Conservation (phyloP, 1,140 invertebrate genomes). For the Galleria mellonella region DNA sequence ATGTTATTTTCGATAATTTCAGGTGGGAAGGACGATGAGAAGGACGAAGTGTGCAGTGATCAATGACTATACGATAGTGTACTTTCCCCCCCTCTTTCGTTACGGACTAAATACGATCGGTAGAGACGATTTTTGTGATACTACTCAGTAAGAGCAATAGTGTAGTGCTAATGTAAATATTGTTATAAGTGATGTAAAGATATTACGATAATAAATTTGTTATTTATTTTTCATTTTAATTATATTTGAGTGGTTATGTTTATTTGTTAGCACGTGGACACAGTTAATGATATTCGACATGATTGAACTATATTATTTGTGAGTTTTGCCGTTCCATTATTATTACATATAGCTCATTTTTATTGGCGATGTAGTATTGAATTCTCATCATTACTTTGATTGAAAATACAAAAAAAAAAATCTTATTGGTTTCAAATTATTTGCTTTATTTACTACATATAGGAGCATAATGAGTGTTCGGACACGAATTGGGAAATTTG, state of each 20-base stretch:
- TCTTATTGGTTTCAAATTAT: too few species aligned
- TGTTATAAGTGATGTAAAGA: conserved; percentile 56
- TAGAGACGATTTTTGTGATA: conserved; percentile 68
- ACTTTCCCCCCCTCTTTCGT: conserved; percentile 28
- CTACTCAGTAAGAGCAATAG: conserved; percentile 56
- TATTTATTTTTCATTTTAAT: conserved; percentile 42
- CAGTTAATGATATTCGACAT: too few species aligned
- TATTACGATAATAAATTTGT: conserved; percentile 35
- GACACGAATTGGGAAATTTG: too few species aligned
- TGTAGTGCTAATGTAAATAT: conserved; percentile 58
- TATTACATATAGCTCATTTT: too few species aligned
- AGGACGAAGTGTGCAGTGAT: conserved; percentile 57
- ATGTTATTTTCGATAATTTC: conserved; percentile 63
- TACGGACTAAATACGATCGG: conserved; percentile 44
- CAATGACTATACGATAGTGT: conserved; percentile 53
- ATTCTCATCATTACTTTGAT: too few species aligned
- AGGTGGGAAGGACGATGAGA: conserved; percentile 66
- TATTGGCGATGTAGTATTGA: too few species aligned
- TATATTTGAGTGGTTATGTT: conserved; percentile 22
- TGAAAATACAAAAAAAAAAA: too few species aligned
- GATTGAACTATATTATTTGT: too few species aligned
- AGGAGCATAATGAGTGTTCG: too few species aligned
- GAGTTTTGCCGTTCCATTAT: too few species aligned
- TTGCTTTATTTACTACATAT: too few species aligned
- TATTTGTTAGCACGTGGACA: too few species aligned